Evolutionary conservation across 2,888 invertebrate genomes (phyloP).

Genomic region (Alloplasta piceator): DNA sequence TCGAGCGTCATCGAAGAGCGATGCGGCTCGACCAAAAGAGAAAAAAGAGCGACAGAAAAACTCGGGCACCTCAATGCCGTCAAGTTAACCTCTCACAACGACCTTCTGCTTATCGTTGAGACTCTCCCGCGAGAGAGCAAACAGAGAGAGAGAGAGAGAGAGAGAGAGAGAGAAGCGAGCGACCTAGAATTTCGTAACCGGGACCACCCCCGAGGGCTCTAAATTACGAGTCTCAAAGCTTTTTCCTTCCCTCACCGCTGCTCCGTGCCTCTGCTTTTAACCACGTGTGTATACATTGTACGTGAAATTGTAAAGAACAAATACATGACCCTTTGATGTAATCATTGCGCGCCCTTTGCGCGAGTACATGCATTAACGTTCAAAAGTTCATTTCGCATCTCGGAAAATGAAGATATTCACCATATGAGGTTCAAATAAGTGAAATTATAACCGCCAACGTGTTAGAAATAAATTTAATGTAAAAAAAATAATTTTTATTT

Average conservation of each 20-base stretch:
- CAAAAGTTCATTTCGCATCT: too few relatives aligned
- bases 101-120: conserved; percentile 60
- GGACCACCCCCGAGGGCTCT: conserved; percentile 46
- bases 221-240: conserved; percentile 24
- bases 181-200: conserved; percentile 64
- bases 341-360: too few relatives aligned
- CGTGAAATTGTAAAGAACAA: neutral
- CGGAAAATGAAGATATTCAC: too few relatives aligned
- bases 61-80: conserved; percentile 53
- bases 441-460: too few relatives aligned
- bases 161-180: conserved; percentile 44
- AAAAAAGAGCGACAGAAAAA: conserved; percentile 16
- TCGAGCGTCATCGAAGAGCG: too few relatives aligned
- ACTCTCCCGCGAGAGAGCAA: conserved; percentile 16
- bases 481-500: too few relatives aligned
- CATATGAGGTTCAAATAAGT: too few relatives aligned
- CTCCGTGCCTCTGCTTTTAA: neutral
- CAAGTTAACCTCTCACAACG: conserved; percentile 54
- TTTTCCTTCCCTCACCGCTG: neutral
- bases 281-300: conserved; percentile 2
- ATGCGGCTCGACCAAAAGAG: neutral
- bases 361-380: too few relatives aligned
- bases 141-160: neutral
- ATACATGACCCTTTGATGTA: neutral
- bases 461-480: too few relatives aligned